Evolutionary conservation across 1,140 invertebrate species (phyloP).

Genomic region (Diachasma alloeum): DNA sequence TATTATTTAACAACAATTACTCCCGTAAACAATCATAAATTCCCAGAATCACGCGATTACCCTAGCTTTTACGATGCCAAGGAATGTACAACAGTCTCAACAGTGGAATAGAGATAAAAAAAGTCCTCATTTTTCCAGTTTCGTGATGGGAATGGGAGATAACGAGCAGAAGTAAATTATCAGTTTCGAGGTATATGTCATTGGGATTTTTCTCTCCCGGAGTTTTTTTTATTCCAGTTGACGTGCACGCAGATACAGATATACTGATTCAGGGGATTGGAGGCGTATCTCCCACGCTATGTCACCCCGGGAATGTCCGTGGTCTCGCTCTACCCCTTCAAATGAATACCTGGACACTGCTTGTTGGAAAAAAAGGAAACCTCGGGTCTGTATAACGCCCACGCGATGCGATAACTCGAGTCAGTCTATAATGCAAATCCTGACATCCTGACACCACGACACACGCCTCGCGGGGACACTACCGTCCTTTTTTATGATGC

Average conservation of each 20-base stretch:
- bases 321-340: not conserved
- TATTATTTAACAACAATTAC: not conserved
- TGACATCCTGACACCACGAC: slow-evolving; percentile 12
- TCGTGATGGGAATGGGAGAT: slow-evolving; percentile 4
- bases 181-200: slow-evolving; percentile 14
- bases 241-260: slow-evolving; percentile 15
- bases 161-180: slow-evolving; percentile 16
- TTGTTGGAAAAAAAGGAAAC: not conserved
- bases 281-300: not conserved
- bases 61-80: slow-evolving; percentile 6
- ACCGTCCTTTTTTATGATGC: not conserved
- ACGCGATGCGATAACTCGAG: slow-evolving; percentile 18
- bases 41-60: slow-evolving; percentile 10
- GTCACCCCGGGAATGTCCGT: not conserved
- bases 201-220: not conserved
- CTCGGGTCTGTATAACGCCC: slow-evolving; percentile 9
- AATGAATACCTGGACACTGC: not conserved
- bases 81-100: slow-evolving; percentile 2
- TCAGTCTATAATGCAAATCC: slow-evolving; percentile 9
- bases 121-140: not conserved
- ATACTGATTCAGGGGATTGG: not conserved
- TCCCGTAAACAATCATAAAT: not conserved
- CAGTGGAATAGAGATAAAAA: not conserved
- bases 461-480: not conserved
- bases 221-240: not conserved